Base-by-base conservation (phyloP, 1,140 invertebrate species). In the Uloborus diversus region DNA sequence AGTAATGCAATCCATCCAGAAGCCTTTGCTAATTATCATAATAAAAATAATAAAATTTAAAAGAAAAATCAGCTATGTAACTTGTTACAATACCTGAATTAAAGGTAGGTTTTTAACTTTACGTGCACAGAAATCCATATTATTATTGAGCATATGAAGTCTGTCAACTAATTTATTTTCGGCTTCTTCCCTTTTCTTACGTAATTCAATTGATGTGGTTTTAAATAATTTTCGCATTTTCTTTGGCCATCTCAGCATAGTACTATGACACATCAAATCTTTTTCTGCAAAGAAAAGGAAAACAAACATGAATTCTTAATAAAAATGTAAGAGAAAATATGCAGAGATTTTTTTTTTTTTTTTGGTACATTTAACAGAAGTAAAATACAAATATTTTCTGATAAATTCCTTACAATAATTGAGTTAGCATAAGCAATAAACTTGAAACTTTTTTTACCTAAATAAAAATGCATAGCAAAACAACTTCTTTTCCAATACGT, bases 231-330 rank as follows among this genome's bases (percentile, higher is more conserved):
- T 64, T 51, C 4, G 27, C 71, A 75, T 75, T 17, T 14, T 51
- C 49, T 62, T 75, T 33, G 57, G 71, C 71, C 71, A 75, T 35
- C 42, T 64, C n/a, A 75, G 5, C 71, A 75, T 75, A 5, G 57
- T 64, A 20, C 71, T 75, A n/a, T 75, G 71, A 17, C 71, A 51
- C 30, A 51, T 53, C 17, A 75, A 35, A 4, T 75, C 59, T 27
- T 51, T 75, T 25, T 75, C 71, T 75, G 14, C n/a, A n/a, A n/a
- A n/a, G n/a, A n/a, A n/a, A n/a, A 93, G 93, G 20, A 0, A 95
- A 95, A 94, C 96, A 96, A 30, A 94, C 90, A 85, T 97, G 94
- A 25, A n/a, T n/a, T n/a, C n/a, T n/a, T n/a, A n/a, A n/a, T n/a
- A n/a, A n/a, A n/a, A n/a, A n/a, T n/a, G n/a, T n/a, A n/a, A n/a